A percentile compares a stretch with the other conserved stretches of the same genome.
These are phyloP conservation scores for Microcebus jonahi DNA, from an alignment of 2,113 vertebrate species.

Conservation along the genomic window DNA sequence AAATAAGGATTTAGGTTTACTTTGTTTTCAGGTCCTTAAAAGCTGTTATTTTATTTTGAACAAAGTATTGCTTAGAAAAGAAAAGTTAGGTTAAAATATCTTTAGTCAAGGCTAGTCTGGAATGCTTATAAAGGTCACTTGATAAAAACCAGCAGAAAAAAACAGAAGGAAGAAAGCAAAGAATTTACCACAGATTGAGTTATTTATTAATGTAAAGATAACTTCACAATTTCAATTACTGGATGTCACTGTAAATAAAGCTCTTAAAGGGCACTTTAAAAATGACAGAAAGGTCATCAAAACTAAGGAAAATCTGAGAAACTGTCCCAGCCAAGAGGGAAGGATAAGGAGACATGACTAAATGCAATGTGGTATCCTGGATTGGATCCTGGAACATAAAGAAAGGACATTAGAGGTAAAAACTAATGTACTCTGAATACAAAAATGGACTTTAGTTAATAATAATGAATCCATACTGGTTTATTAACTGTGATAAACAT, in stretches of 20 bases:
- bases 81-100: slow-evolving; percentile 38
- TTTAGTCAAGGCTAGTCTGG: neutral
- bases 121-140: neutral
- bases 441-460: neutral
- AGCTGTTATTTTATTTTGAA: slow-evolving; percentile 36
- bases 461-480: neutral
- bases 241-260: neutral
- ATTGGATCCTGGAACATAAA: neutral
- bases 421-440: neutral
- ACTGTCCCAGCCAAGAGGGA: neutral
- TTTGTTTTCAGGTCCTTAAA: slow-evolving; percentile 43
- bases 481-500: neutral
- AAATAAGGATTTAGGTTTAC: neutral
- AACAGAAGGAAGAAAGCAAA: neutral
- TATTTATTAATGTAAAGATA: slow-evolving; percentile 20
- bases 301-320: slow-evolving; percentile 3
- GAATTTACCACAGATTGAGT: neutral
- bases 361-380: neutral
- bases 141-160: neutral
- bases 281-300: slow-evolving; percentile 10
- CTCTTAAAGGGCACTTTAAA: slow-evolving; percentile 1
- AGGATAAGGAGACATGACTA: neutral
- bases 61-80: slow-evolving; percentile 18
- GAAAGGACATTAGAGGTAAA: neutral
- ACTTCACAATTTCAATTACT: neutral